Base-by-base conservation (phyloP, 2,113 vertebrate genomes). In the Peromyscus maniculatus region DNA sequence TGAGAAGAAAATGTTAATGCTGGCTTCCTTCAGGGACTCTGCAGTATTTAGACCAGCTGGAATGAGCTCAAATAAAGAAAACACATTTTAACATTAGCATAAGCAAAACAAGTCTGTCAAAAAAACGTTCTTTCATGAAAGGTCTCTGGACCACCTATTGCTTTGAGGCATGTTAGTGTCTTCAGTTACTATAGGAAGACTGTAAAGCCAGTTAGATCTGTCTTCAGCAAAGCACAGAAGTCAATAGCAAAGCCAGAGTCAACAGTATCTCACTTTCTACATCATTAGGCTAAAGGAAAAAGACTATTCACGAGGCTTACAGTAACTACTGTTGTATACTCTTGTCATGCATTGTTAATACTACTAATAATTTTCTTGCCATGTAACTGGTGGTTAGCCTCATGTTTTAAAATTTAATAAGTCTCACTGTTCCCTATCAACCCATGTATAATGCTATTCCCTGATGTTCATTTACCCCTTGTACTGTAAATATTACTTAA, bases 291-390 rank as follows among this genome's bases (percentile, higher is more conserved):
- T 75, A 89, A 91, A 62, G 67, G 55, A 87, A 69, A 91, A 93
- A 59, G 33, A 89, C 77, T 87, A 49, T 95, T 74, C 78, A 67
- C 52, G 87, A 9, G 28, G 43, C 87, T 17, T 78, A 64, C n/a
- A 89, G 87, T 55, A 82, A 87, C 69, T 91, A 62, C 49, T 89
- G 26, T 59, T 94, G 49, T 87, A 21, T 96, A 31, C 91, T 87
- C 87, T 39, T 89, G 21, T 36, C 87, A 91, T 91, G 26, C 26
- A 87, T 95, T 96, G 93, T 96, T 97, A 93, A 96, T 55, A 69
- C 52, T 28, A 92, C 87, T 94, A 87, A 91, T 96, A 92, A 94
- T 96, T 96, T 94, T 96, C 91, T 87, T 92, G 31, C 84, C 1
- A 12, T 83, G 33, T 82, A 93, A 89, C 87, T 43, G 28, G 49